These are phyloP conservation scores for Thomomys bottae DNA, from an alignment of 2,113 vertebrate species.

Conservation along the genomic window DNA sequence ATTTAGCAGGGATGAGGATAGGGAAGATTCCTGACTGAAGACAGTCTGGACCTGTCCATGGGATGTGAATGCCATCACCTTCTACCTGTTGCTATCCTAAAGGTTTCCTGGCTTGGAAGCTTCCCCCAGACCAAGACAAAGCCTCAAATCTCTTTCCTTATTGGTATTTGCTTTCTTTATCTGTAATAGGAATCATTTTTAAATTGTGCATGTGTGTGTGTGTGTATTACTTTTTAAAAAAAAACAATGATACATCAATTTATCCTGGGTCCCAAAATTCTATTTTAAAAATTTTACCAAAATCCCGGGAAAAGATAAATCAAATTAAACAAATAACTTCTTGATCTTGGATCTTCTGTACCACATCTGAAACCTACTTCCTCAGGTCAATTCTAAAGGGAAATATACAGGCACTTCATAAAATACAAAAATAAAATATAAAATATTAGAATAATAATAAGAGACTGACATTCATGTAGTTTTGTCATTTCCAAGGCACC, in stretches of 20 bases:
- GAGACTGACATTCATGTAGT: neutral
- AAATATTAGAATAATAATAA: neutral
- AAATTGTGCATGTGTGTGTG: too few relatives aligned
- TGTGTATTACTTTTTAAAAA: too few relatives aligned
- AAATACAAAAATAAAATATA: too few relatives aligned
- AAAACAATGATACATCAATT: neutral
- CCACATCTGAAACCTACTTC: neutral
- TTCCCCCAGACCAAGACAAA: neutral
- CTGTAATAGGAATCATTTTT: neutral
- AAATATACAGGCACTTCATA: neutral
- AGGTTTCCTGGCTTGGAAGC: neutral
- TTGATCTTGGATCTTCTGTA: neutral
- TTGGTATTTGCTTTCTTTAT: neutral
- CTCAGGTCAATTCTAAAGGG: neutral
- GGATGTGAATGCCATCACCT: neutral
- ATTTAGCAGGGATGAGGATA: neutral
- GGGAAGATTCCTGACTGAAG: neutral
- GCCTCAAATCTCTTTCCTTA: neutral
- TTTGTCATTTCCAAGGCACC: constrained; percentile 19
- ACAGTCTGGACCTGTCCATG: neutral
- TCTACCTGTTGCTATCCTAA: neutral
- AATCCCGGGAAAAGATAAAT: constrained; percentile 10
- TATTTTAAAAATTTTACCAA: constrained; percentile 25
- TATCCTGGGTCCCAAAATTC: neutral
- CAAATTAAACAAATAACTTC: neutral